phyloP scores from a whole-genome alignment of 2,113 vertebrate species.

The Steatornis caripensis region DNA sequence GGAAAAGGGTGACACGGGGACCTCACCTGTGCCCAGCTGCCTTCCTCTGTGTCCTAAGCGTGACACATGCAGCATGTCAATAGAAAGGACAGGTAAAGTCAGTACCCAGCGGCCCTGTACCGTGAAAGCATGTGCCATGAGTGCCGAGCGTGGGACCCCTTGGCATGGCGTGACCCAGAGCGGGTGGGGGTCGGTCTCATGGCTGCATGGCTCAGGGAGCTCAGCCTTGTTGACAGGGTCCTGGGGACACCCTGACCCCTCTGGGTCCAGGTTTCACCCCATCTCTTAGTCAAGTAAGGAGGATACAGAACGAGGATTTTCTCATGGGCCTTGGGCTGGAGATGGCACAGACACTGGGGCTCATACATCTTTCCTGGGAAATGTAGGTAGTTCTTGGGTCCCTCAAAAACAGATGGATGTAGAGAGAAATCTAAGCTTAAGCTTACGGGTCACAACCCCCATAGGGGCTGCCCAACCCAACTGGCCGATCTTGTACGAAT shows the following conservation, averaged over 20 bases:
- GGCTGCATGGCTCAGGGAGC: fast-evolving
- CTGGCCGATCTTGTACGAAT: not conserved
- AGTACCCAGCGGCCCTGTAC: not conserved
- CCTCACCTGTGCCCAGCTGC: constrained; percentile 99
- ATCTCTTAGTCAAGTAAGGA: not conserved
- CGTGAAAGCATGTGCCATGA: fast-evolving
- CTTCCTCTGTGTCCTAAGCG: constrained; percentile 92
- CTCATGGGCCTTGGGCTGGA: not conserved
- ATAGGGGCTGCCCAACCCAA: not conserved
- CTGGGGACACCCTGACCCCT: fast-evolving
- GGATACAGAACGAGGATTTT: not conserved
- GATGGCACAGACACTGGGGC: not conserved
- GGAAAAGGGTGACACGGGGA: not conserved
- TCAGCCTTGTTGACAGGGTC: not conserved
- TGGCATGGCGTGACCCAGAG: fast-evolving
- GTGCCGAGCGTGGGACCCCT: not conserved
- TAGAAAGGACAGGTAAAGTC: constrained; percentile 66
- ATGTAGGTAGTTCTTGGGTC: not conserved
- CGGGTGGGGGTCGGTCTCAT: fast-evolving
- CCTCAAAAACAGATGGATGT: not conserved
- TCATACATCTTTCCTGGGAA: not conserved
- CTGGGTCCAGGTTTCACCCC: not conserved
- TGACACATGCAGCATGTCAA: constrained; percentile 77
- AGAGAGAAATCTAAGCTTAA: not conserved
- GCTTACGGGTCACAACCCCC: not conserved